Evolutionary conservation across 2,888 invertebrate species (phyloP).

Genomic region (Drosophila atroscutellata): DNA sequence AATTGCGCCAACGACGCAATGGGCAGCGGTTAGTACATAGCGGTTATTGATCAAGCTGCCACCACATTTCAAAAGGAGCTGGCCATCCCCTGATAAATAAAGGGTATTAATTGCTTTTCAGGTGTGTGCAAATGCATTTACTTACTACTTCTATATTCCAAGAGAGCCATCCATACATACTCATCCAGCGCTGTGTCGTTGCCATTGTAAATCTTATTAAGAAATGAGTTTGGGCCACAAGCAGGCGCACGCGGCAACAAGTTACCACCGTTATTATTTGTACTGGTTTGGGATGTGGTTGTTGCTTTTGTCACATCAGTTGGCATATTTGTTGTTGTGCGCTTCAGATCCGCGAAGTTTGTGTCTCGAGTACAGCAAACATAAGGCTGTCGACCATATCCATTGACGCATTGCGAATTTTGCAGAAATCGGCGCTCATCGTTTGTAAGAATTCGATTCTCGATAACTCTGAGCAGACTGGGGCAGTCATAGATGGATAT

Average conservation of each 20-base stretch:
- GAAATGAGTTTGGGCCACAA: constrained; percentile 80
- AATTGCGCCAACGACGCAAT: constrained; percentile 87
- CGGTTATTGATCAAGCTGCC: constrained; percentile 89
- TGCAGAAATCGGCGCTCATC: constrained; percentile 71
- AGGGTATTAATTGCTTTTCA: neutral
- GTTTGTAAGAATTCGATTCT: constrained; percentile 50
- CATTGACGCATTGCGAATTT: constrained; percentile 77
- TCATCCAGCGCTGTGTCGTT: constrained; percentile 87
- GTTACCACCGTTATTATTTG: constrained; percentile 58
- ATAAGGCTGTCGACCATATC: constrained; percentile 72
- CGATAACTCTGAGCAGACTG: constrained; percentile 66
- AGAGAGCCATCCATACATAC: constrained; percentile 89
- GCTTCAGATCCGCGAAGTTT: constrained; percentile 37
- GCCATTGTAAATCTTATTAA: constrained; percentile 88
- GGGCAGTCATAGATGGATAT: constrained; percentile 82
- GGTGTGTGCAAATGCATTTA: constrained; percentile 5
- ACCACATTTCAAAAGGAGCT: constrained; percentile 87
- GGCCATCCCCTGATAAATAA: constrained; percentile 58
- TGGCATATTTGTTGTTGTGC: constrained; percentile 5
- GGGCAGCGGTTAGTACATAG: constrained; percentile 88
- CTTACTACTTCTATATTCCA: constrained; percentile 89
- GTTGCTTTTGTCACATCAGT: constrained; percentile 2
- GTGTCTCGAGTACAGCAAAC: constrained; percentile 82
- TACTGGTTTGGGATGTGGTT: constrained; percentile 11
- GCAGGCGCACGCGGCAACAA: constrained; percentile 76